Percentiles rank a stretch among this genome's conserved stretches.
Evolutionary conservation across 2,797 vertebrate genomes (phyloP).

Genomic region (Xiphorhynchus erythropygius): DNA sequence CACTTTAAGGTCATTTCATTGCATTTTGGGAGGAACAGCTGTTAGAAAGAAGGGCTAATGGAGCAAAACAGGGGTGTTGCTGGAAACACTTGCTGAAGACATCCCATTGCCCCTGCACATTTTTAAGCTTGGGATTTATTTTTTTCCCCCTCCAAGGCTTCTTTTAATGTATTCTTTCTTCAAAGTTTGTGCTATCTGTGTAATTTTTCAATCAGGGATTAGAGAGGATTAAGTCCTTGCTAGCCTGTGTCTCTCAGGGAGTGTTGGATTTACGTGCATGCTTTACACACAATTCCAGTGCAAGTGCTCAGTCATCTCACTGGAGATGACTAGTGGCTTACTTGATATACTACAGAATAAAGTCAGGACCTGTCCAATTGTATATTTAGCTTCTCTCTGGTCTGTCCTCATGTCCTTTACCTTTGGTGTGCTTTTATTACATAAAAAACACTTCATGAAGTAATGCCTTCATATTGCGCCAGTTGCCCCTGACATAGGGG

Average conservation of each 20-base stretch:
- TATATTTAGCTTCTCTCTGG: background rate
- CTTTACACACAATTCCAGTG: background rate
- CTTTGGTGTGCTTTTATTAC: background rate
- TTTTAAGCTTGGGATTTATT: background rate
- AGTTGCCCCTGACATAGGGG: background rate
- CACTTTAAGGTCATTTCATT: background rate
- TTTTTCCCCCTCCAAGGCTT: background rate
- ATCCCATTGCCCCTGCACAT: background rate
- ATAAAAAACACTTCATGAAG: background rate
- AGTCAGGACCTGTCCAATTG: background rate
- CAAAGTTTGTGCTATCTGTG: conserved; percentile 52
- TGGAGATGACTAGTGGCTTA: background rate
- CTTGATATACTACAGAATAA: background rate
- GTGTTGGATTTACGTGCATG: background rate
- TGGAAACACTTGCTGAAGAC: background rate
- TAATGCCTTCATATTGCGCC: background rate
- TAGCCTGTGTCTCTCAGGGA: conserved; percentile 9
- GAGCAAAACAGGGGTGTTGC: background rate
- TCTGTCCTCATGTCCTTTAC: background rate
- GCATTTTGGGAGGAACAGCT: background rate
- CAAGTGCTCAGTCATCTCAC: background rate
- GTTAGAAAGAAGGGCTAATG: background rate
- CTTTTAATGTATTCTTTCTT: conserved; percentile 49
- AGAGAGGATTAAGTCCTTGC: conserved; percentile 45
- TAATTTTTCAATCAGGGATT: conserved; percentile 50